phyloP scores from a whole-genome alignment of 2,888 invertebrate species.

The Aromia moschata region DNA sequence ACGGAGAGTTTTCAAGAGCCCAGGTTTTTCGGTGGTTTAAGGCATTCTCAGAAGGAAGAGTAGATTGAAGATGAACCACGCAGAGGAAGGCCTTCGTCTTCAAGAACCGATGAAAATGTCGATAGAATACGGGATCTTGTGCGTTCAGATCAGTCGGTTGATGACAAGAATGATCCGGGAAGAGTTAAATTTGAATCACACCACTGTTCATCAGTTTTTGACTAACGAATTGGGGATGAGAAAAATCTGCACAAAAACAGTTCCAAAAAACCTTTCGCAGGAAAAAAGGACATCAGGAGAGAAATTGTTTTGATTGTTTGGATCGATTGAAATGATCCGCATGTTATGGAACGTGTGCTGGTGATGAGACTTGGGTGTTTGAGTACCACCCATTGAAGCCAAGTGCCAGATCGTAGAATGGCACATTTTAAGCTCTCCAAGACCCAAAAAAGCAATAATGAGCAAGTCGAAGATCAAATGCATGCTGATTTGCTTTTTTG shows the following conservation, averaged over 20 bases:
- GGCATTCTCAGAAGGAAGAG: no score
- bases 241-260: background rate
- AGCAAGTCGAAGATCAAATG: slow-evolving; percentile 10
- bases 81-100: no score
- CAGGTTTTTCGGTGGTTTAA: no score
- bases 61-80: no score
- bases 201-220: background rate
- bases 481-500: slow-evolving; percentile 18
- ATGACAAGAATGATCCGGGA: background rate
- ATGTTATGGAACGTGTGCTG: background rate
- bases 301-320: background rate
- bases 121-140: background rate
- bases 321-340: background rate
- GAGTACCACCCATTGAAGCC: background rate
- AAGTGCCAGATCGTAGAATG: background rate
- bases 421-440: no score
- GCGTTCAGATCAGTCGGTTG: background rate
- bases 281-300: background rate
- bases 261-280: background rate
- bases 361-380: background rate
- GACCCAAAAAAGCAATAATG: slow-evolving; percentile 8
- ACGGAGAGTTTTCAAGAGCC: no score
- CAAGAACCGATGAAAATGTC: no score
- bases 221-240: background rate
- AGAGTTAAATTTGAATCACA: background rate